phyloP scores from a whole-genome alignment of 53 echinoderm and acorn worm genomes.

The Luidia sarsii region DNA sequence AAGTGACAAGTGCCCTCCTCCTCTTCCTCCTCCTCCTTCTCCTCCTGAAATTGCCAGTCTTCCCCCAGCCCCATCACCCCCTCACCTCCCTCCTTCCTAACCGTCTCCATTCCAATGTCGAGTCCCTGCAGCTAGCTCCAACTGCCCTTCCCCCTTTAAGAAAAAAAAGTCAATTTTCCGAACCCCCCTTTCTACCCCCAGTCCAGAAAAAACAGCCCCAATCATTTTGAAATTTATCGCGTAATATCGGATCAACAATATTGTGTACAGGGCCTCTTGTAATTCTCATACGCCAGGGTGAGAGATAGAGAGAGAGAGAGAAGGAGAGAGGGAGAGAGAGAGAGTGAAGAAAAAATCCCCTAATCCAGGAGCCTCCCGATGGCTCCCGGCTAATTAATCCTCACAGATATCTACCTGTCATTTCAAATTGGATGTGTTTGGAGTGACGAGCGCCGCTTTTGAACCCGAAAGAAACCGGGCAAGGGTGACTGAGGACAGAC shows the following conservation, averaged over 20 bases:
- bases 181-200: slow-evolving; percentile 6
- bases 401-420: slow-evolving; percentile 41
- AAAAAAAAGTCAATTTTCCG: slow-evolving; percentile 35
- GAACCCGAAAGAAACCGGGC: too few species aligned
- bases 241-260: slow-evolving; percentile 48
- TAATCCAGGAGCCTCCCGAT: slow-evolving; percentile 23
- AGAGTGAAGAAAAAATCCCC: not conserved
- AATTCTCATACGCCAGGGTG: not conserved
- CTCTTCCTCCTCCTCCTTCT: too few species aligned
- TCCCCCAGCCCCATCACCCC: not conserved
- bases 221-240: slow-evolving; percentile 57
- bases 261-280: slow-evolving; percentile 1
- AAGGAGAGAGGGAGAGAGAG: too few species aligned
- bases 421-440: slow-evolving; percentile 36
- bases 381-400: slow-evolving; percentile 46
- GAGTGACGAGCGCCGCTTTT: not conserved
- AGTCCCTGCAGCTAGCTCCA: not conserved
- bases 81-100: not conserved
- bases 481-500: too few species aligned
- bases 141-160: not conserved
- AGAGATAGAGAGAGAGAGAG: too few species aligned
- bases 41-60: too few species aligned
- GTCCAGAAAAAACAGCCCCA: slow-evolving; percentile 50
- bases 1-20: too few species aligned
- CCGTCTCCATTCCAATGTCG: not conserved